Evolutionary conservation across 2,888 invertebrate genomes (phyloP).

Genomic region (Marronus borbonicus): DNA sequence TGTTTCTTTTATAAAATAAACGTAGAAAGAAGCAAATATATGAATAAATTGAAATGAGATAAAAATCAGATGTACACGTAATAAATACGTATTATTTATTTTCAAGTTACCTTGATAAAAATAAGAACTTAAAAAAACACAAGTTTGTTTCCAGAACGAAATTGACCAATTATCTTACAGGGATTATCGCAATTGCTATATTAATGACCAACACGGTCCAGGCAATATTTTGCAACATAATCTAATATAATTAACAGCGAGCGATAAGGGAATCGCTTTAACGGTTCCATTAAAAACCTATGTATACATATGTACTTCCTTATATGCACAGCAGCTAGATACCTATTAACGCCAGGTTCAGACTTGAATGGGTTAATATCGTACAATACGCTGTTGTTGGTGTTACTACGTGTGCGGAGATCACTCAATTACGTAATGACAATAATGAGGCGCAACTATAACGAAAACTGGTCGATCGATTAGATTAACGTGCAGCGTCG

Average conservation of each 20-base stretch:
- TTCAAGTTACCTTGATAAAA: no score
- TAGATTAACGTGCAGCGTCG: slow-evolving; percentile 24
- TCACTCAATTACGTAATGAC: slow-evolving; percentile 27
- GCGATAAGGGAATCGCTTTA: slow-evolving; percentile 35
- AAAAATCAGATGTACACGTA: no score
- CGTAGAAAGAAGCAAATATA: no score
- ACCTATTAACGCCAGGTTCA: neutral
- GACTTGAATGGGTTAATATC: neutral
- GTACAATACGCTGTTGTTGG: slow-evolving; percentile 11
- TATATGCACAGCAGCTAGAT: neutral
- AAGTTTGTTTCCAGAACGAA: neutral
- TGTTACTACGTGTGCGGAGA: slow-evolving; percentile 2
- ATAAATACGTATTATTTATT: no score
- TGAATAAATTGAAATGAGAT: no score
- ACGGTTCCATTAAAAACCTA: slow-evolving; percentile 26
- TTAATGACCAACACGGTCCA: slow-evolving; percentile 2
- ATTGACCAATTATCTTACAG: slow-evolving; percentile 1
- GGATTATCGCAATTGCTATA: slow-evolving; percentile 19
- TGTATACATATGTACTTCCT: neutral
- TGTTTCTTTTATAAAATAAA: no score
- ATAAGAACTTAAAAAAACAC: no score
- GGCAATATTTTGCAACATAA: slow-evolving; percentile 18
- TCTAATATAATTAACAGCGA: slow-evolving; percentile 30
- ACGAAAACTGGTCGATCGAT: slow-evolving; percentile 31
- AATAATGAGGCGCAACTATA: slow-evolving; percentile 41